Evolutionary conservation across 2,797 vertebrate species (phyloP).

Genomic region (Peromyscus aztecus): DNA sequence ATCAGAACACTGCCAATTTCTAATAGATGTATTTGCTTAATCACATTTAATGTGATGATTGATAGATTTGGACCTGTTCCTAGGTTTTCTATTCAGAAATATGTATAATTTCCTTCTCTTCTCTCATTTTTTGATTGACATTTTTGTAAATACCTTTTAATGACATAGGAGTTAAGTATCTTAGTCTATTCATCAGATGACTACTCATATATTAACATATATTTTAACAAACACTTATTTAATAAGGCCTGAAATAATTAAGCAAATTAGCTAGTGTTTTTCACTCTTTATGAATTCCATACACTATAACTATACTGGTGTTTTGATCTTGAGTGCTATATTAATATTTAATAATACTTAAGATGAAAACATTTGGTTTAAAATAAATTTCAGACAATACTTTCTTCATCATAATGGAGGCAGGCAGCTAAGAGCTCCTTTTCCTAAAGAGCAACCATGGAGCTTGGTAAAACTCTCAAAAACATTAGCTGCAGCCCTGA

Average conservation of each 20-base stretch:
- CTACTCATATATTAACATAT: neutral
- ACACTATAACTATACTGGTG: neutral
- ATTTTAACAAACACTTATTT: conserved; percentile 41
- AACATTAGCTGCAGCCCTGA: neutral
- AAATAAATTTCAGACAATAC: conserved; percentile 6
- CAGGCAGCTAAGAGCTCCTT: neutral
- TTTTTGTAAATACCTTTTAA: conserved; percentile 23
- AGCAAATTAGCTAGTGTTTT: neutral
- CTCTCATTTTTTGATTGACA: conserved; percentile 3
- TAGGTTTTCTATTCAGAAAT: neutral
- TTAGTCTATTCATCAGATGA: neutral
- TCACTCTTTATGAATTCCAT: neutral
- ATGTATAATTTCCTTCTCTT: neutral
- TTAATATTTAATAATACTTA: neutral
- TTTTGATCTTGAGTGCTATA: neutral
- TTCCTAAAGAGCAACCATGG: neutral
- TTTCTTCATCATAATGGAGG: neutral
- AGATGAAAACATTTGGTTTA: neutral
- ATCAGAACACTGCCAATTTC: neutral
- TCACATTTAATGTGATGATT: neutral
- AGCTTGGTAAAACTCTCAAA: neutral
- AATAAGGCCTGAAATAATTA: neutral
- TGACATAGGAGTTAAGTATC: conserved; percentile 22
- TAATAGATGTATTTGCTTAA: neutral
- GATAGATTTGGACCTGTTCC: neutral